phyloP scores from a whole-genome alignment of 2,888 invertebrate species.

The Macroteleia sp. region DNA sequence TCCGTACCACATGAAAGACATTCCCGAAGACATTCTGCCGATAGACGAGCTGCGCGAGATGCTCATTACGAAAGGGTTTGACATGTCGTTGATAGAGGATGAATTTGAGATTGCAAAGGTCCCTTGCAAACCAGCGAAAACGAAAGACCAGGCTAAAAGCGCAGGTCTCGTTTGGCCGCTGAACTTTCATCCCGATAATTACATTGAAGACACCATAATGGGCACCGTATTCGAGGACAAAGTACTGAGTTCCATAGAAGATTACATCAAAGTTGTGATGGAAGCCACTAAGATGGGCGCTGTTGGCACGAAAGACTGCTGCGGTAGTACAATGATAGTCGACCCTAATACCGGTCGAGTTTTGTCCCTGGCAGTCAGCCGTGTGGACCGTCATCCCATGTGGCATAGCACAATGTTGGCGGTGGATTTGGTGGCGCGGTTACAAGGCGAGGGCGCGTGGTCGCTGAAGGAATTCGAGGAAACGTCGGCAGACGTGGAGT shows the following conservation, averaged over 20 bases:
- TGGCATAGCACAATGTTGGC: slow-evolving; percentile 94
- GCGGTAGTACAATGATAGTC: slow-evolving; percentile 87
- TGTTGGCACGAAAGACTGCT: slow-evolving; percentile 74
- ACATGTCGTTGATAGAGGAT: slow-evolving; percentile 85
- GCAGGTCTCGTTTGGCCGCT: slow-evolving; percentile 90
- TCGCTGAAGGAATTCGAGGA: slow-evolving; percentile 36
- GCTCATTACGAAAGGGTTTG: slow-evolving; percentile 84
- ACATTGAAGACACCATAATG: slow-evolving; percentile 88
- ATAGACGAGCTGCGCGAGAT: slow-evolving; percentile 82
- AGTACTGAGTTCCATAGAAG: slow-evolving; percentile 86
- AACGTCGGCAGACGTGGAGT: slow-evolving; percentile 31
- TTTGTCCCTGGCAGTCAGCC: slow-evolving; percentile 88
- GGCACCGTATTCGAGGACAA: slow-evolving; percentile 86
- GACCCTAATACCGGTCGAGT: slow-evolving; percentile 88
- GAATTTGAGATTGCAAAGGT: slow-evolving; percentile 86
- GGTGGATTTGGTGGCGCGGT: slow-evolving; percentile 92
- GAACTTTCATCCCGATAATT: slow-evolving; percentile 92
- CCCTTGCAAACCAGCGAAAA: slow-evolving; percentile 87
- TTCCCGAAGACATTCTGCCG: slow-evolving; percentile 57
- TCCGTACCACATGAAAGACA: slow-evolving; percentile 18
- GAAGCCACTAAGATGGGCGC: slow-evolving; percentile 83
- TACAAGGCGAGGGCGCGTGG: slow-evolving; percentile 93
- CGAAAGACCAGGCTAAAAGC: slow-evolving; percentile 88
- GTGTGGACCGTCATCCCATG: slow-evolving; percentile 87
- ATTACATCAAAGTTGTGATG: slow-evolving; percentile 86